A percentile compares a stretch with the other conserved stretches of the same genome.
Conservation (phyloP, 2,113 vertebrate genomes). For the Scomber japonicus region DNA sequence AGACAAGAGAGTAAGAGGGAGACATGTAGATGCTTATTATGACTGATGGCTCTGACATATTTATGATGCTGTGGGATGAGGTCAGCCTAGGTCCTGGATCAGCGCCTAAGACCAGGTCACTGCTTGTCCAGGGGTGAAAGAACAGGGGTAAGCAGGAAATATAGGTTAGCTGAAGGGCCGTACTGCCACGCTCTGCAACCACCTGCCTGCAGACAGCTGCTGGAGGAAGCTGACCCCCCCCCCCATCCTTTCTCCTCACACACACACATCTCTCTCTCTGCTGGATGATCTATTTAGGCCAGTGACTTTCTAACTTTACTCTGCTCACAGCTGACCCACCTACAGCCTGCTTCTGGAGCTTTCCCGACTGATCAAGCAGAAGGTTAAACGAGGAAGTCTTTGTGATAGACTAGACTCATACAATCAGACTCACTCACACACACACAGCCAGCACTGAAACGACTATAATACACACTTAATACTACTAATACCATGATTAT, state of each 20-base stretch:
- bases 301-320: slow-evolving; percentile 41
- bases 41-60: background rate
- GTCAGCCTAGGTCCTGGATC: slow-evolving; percentile 11
- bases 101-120: slow-evolving; percentile 6
- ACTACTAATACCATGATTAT: too few relatives aligned
- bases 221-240: background rate
- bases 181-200: background rate
- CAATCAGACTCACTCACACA: background rate
- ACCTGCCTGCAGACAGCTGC: slow-evolving; percentile 10
- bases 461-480: too few relatives aligned
- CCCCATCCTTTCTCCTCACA: background rate
- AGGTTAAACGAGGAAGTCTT: background rate
- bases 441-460: too few relatives aligned
- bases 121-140: slow-evolving; percentile 5
- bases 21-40: slow-evolving; percentile 7
- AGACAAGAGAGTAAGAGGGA: background rate
- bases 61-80: slow-evolving; percentile 5
- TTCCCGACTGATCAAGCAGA: background rate
- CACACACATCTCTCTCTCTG: background rate
- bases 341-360: slow-evolving; percentile 13
- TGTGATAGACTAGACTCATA: background rate
- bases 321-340: slow-evolving; percentile 53
- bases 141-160: background rate
- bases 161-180: background rate
- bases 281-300: slow-evolving; percentile 51